A percentile compares a stretch with the other conserved stretches of the same genome.
Evolutionary conservation across 1,140 invertebrate genomes (phyloP).

Genomic region (Mycetomoellerius zeteki): DNA sequence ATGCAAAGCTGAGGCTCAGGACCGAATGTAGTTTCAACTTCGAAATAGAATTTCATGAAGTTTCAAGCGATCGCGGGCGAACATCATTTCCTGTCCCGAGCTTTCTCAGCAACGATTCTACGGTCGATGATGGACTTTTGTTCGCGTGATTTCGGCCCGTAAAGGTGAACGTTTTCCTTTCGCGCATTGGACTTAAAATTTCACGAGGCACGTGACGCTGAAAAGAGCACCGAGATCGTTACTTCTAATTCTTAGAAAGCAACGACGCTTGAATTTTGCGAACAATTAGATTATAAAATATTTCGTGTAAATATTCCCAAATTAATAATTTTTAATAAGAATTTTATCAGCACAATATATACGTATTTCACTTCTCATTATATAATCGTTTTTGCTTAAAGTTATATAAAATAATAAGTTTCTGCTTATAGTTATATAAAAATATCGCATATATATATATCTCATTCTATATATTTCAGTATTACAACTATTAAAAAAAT

Average conservation of each 20-base stretch:
- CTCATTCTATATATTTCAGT: neutral
- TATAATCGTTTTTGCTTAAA: neutral
- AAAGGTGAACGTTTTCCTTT: constrained; percentile 47
- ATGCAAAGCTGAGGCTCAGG: constrained; percentile 47
- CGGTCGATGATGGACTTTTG: constrained; percentile 29
- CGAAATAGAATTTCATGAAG: constrained; percentile 65
- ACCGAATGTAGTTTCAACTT: constrained; percentile 47
- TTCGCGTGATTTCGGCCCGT: constrained; percentile 61
- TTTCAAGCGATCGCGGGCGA: constrained; percentile 51
- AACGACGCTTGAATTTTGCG: neutral
- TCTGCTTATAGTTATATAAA: neutral
- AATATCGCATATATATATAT: neutral
- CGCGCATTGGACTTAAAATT: constrained; percentile 56
- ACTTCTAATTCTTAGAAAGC: constrained; percentile 38
- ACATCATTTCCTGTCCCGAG: constrained; percentile 55
- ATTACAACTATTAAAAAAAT: neutral
- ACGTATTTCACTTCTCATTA: neutral
- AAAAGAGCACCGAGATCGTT: constrained; percentile 24
- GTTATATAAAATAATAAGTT: no score
- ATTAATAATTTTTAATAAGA: neutral
- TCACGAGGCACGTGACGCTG: constrained; percentile 49
- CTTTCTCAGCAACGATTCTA: constrained; percentile 41
- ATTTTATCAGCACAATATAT: neutral
- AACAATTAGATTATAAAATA: neutral
- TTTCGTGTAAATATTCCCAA: neutral